phyloP scores from a whole-genome alignment of 2,113 vertebrate genomes.

The Circaetus gallicus region DNA sequence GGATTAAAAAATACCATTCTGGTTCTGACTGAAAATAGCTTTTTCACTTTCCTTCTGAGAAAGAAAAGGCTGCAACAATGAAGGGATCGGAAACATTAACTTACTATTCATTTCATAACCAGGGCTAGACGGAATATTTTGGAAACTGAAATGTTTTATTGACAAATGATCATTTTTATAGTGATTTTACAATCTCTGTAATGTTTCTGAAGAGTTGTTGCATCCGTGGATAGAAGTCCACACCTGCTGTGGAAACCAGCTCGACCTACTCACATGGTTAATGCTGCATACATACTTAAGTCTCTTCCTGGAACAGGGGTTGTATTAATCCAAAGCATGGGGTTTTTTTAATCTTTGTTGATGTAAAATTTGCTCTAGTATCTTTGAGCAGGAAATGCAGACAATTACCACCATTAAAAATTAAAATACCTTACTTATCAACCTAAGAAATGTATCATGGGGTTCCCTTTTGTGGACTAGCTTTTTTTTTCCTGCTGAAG shows the following conservation, averaged over 20 bases:
- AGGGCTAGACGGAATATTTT: not conserved
- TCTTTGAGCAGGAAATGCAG: not conserved
- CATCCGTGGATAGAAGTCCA: not conserved
- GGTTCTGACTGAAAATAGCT: not conserved
- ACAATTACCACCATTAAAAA: not conserved
- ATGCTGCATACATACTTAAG: not conserved
- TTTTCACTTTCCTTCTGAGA: not conserved
- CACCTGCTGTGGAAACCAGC: not conserved
- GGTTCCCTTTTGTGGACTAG: accelerated
- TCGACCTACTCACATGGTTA: not conserved
- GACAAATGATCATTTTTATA: not conserved
- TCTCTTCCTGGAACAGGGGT: not conserved
- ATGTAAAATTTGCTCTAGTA: not conserved
- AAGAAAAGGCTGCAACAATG: not conserved
- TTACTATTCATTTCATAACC: not conserved
- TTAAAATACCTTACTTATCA: not conserved
- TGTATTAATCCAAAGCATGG: accelerated
- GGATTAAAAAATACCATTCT: not conserved
- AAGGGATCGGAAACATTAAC: not conserved
- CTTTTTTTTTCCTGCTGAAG: not conserved
- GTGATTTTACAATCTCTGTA: not conserved
- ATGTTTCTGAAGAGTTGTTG: not conserved
- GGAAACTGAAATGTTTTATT: not conserved
- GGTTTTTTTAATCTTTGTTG: not conserved
- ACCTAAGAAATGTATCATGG: not conserved